A percentile compares a stretch with the other conserved stretches of the same genome.
phyloP scores from a whole-genome alignment of 2,888 invertebrate genomes.

The Ellobium chinense region DNA sequence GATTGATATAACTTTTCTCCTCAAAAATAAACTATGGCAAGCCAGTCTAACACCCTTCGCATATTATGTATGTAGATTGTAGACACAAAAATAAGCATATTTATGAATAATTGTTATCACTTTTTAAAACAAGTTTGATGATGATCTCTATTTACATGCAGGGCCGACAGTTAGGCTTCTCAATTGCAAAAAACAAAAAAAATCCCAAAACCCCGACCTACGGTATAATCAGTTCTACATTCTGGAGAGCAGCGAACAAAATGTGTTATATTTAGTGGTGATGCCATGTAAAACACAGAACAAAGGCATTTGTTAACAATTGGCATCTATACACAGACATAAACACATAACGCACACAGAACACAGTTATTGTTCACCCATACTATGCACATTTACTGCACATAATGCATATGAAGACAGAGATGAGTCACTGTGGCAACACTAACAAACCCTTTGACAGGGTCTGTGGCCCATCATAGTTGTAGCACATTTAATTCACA shows the following conservation, averaged over 20 bases:
- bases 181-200: no score
- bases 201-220: no score
- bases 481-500: no score
- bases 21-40: conserved; percentile 31
- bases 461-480: no score
- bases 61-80: conserved; percentile 41
- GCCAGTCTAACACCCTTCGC: conserved; percentile 45
- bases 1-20: no score
- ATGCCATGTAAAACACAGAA: neutral
- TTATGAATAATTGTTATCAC: neutral
- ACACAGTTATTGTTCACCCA: no score
- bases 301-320: neutral
- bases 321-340: no score
- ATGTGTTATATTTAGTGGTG: neutral
- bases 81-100: conserved; percentile 33
- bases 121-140: neutral
- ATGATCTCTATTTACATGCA: conserved; percentile 42
- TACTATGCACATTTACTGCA: no score
- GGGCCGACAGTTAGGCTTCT: conserved; percentile 47
- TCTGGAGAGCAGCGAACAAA: neutral
- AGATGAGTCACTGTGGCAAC: no score
- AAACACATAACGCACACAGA: no score
- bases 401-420: no score
- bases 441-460: no score
- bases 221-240: conserved; percentile 22